Base-by-base conservation (phyloP, 2,888 invertebrate species). In the Lochmaea crataegi region DNA sequence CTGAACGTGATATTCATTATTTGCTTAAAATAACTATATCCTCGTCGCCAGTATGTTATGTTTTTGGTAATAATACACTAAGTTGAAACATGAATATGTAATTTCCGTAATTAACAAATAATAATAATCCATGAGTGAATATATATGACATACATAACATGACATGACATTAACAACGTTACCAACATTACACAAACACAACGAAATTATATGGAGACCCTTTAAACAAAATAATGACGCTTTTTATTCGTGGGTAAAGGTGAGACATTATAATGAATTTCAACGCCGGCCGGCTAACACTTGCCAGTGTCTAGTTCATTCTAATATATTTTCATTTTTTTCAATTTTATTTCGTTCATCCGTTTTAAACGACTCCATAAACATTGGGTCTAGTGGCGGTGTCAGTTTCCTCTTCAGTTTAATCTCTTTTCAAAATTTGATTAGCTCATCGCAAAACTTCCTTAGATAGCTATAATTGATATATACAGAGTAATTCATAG, bases 381-480 rank as follows among this genome's bases (percentile, higher is more conserved):
- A 72, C 68, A 63, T 72, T 32, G 16, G 48, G 68, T 72, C 65
- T 72, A 68, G 68, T 72, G 64, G 61, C 68, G 68, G 68, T 68
- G 68, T 72, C 65, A 64, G 68, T 72, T 68, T 68, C 72, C 68
- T 72, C 68, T 67, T 67, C 68, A 48, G 64, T 57, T 70, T 57
- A 16, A 56, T 45, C 57, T 70, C 65, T 70, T 70, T 70, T 69
- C 42, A 11, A 68, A 48, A 61, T 68, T 68, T 61, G 61, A 68
- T 61, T 61, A 68, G 60, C 48, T 53, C 16, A 63, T 68, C 68
- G 63, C 11, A 61, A n/a, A 61, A 51, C 16, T 58, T 51, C 16
- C 51, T 68, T 51, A 41, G n/a, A 65, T 32, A 57, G 56, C 57
- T 56, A 41, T 66, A 56, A 56, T 57, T 67, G 58, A 18, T 38